Base-by-base conservation (phyloP, 2,113 vertebrate genomes). In the Zonotrichia leucophrys region DNA sequence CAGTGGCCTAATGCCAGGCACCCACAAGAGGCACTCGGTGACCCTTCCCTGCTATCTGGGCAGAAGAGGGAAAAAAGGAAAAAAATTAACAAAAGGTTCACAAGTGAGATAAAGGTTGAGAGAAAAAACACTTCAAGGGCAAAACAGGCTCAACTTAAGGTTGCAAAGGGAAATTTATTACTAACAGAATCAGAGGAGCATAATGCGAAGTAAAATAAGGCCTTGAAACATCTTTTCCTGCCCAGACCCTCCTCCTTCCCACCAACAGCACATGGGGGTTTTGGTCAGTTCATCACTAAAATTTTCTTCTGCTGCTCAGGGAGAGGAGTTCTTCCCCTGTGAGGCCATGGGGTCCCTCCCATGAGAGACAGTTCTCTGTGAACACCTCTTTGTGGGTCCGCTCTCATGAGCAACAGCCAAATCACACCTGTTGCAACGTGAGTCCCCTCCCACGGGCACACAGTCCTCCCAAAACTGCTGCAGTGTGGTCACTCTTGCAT, bases 401-500 rank as follows among this genome's bases (percentile, higher is more conserved):
- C 3, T 75, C 41, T 17, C 33, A 46, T 0, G 1, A 27, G 41
- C 33, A 47, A 24, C 41, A 46, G 19, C 21, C 15, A 16, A 35
- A 59, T 15, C 15, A 16, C 22, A 35, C 7, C n/a, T 59, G n/a
- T 15, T 59, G 56, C 56, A 59, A 16, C 3, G 7, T 35, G 56
- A 59, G 56, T 35, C 56, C n/a, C 8, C 22, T 59, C 56, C 10
- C 56, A 59, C 4, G 3, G 7, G n/a, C n/a, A 59, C 1, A 24
- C 22, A 35, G n/a, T 5, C 18, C 17, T 49, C 11, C 44, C 22
- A 20, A 13, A 47, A 25, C 24, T 49, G 44, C 46, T 35, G 33
- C 3, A 0, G 2, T 4, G 1, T 44, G 31, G 31, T 55, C 39
- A 9, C 31, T 27, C 23, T 12, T 27, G 17, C 31, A 20, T 0